These are phyloP conservation scores for Protonibea diacanthus DNA, from an alignment of 2,797 vertebrate species.

Conservation along the genomic window DNA sequence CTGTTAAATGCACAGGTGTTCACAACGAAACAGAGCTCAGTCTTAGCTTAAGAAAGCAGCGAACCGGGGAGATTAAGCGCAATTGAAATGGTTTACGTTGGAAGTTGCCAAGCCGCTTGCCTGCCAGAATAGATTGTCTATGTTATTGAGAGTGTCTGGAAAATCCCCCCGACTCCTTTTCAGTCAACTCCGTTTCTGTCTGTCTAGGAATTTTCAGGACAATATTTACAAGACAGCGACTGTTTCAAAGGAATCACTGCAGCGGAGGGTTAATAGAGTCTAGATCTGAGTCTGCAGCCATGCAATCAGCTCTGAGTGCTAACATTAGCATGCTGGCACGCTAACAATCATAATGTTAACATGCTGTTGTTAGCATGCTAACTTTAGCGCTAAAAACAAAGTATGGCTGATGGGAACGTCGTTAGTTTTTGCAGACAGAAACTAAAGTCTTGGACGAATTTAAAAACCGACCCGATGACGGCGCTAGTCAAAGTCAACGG, in stretches of 20 bases:
- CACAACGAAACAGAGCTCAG: constrained; percentile 33
- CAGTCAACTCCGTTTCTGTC: constrained; percentile 62
- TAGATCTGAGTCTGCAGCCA: constrained; percentile 1
- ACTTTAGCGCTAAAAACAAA: not conserved
- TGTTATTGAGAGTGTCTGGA: constrained; percentile 86
- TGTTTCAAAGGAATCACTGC: constrained; percentile 35
- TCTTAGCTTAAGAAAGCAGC: constrained; percentile 41
- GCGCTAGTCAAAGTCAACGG: no score
- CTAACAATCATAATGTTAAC: not conserved
- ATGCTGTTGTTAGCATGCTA: not conserved
- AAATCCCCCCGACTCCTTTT: constrained; percentile 65
- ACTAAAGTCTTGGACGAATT: not conserved
- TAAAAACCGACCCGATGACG: not conserved
- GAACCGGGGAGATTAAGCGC: constrained; percentile 57
- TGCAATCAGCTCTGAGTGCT: not conserved
- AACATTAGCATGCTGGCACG: no score
- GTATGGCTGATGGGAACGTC: not conserved
- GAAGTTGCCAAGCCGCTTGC: constrained; percentile 53
- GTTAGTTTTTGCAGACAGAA: not conserved
- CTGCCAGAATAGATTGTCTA: constrained; percentile 79
- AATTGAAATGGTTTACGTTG: constrained; percentile 72
- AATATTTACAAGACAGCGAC: constrained; percentile 71
- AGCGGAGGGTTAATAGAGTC: constrained; percentile 16
- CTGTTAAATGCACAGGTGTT: constrained; percentile 66
- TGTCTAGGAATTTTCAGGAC: constrained; percentile 73